phyloP scores from a whole-genome alignment of 2,113 vertebrate species.

The Equus przewalskii region DNA sequence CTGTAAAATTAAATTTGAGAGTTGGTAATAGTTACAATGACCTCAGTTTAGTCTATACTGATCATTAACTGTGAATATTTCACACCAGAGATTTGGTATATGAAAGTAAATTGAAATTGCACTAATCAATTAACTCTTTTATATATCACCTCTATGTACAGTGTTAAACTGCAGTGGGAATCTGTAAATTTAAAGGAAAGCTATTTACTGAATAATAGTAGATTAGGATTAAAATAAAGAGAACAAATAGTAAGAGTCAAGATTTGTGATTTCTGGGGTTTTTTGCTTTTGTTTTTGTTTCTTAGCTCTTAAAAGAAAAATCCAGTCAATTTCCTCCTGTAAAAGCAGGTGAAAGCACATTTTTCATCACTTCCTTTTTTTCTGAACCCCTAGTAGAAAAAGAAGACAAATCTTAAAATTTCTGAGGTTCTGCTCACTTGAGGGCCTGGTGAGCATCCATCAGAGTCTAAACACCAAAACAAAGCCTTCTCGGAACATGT shows the following conservation, averaged over 20 bases:
- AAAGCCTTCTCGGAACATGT: constrained; percentile 2
- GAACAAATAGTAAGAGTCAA: constrained; percentile 12
- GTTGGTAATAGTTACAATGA: constrained; percentile 1
- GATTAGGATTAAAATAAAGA: constrained; percentile 47
- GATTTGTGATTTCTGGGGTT: neutral
- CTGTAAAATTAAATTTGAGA: constrained; percentile 63
- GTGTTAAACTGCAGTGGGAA: neutral
- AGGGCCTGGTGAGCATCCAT: neutral
- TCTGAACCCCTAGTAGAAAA: neutral
- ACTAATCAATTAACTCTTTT: constrained; percentile 53
- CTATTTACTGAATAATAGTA: constrained; percentile 25
- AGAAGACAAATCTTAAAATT: neutral
- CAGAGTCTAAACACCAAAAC: neutral
- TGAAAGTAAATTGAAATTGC: constrained; percentile 64
- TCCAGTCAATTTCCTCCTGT: neutral
- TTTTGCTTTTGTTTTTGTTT: neutral
- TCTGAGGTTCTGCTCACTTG: neutral
- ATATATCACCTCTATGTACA: neutral
- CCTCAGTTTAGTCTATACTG: constrained; percentile 49
- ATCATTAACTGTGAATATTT: constrained; percentile 61
- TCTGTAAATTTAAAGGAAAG: constrained; percentile 44
- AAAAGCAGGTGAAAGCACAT: neutral
- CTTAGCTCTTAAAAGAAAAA: neutral
- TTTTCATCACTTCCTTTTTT: neutral
- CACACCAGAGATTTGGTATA: constrained; percentile 52